Conservation (phyloP, 2,113 vertebrate genomes). For the Chaetura pelagica region DNA sequence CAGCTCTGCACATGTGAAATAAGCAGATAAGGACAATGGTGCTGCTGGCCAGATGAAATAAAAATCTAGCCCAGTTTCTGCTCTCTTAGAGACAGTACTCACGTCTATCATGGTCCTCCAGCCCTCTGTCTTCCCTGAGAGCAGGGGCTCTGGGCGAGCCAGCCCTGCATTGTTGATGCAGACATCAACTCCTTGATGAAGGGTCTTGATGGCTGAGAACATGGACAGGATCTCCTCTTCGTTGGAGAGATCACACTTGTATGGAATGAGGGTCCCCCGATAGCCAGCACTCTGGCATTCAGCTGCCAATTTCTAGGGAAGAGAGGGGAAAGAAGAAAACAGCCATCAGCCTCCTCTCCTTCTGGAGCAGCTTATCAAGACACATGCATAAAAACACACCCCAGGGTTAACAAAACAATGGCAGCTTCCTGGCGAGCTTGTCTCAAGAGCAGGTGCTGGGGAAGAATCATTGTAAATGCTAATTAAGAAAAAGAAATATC, state of each 20-base stretch:
- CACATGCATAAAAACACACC: not conserved
- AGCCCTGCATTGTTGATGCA: constrained; percentile 97
- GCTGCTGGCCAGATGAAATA: not conserved
- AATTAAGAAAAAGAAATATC: not conserved
- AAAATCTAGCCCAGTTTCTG: not conserved
- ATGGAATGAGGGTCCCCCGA: constrained; percentile 89
- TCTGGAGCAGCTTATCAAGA: not conserved
- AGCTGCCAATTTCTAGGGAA: constrained; percentile 88
- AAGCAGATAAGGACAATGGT: not conserved
- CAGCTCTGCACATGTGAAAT: not conserved
- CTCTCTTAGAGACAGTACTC: constrained; percentile 52
- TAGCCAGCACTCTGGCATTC: constrained; percentile 95
- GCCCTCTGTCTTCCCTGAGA: constrained; percentile 88
- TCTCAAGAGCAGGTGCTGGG: not conserved
- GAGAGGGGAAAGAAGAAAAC: not conserved
- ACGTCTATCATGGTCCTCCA: constrained; percentile 97
- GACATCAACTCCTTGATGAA: constrained; percentile 91
- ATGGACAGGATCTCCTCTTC: constrained; percentile 98
- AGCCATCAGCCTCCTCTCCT: not conserved
- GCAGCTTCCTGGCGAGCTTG: not conserved
- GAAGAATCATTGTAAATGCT: not conserved
- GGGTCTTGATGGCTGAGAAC: constrained; percentile 93
- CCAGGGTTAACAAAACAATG: not conserved
- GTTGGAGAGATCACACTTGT: constrained; percentile 93
- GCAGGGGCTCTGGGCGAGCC: constrained; percentile 88